Evolutionary conservation across 1,140 invertebrate species (phyloP), one percentile per base, ranked within the genome.

Genomic region (Paracyclopina nana): DNA sequence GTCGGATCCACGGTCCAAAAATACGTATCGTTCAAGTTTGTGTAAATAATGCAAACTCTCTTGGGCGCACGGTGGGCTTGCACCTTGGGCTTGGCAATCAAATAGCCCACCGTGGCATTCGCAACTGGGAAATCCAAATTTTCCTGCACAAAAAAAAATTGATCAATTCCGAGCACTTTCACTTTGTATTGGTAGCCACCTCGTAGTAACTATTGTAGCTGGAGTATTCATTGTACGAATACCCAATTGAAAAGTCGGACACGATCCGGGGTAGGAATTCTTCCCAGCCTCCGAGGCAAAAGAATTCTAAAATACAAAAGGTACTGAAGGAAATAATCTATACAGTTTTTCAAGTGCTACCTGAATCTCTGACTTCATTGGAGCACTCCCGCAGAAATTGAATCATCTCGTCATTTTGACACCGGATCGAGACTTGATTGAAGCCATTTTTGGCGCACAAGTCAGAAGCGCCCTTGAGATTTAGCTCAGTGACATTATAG

Each of bases 31-130:
- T 48, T 48, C n/a, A 4, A 48, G 22, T 26, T 28, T 14, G 27
- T 26, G 45, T 48, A 48, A 29, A 48, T 48, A 20, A 48, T 28
- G 45, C 45, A 48, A 8, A 48, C 45, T 22, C 45, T 24, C 12
- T 48, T 22, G 27, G 45, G 45, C 27, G 20, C 16, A 48, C 16
- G 11, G 9, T 24, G n/a, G 16, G 25, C 20, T 14, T 48, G 25
- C 11, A 16, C 30, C 30, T 22, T 16, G 4, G 45, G 45, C 22
- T 22, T 26, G 22, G 45, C 45, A 26, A 48, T 29, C 45, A 48
- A 28, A 14, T 26, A 48, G 16, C 45, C 45, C 22, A 25, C 27
- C 5, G 45, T 48, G 25, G 30, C 45, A 27, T 48, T 48, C 4
- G 27, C 45, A 48, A 28, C 24, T n/a, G n/a, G n/a, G n/a, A n/a